These are phyloP conservation scores for Cerceris rybyensis DNA, from an alignment of 2,888 invertebrate species.

Conservation along the genomic window DNA sequence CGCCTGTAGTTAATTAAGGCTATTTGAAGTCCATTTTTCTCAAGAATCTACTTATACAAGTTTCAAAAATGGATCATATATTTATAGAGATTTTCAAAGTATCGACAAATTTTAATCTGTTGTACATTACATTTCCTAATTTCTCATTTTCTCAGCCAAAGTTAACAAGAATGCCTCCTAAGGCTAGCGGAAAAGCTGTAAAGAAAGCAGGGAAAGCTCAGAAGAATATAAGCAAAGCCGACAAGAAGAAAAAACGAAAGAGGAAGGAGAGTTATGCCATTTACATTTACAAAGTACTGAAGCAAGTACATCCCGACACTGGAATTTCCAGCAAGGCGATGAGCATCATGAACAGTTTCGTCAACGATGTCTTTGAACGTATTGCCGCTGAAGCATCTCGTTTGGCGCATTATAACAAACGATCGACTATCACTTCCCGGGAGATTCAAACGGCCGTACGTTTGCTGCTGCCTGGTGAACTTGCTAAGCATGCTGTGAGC, in stretches of 20 bases:
- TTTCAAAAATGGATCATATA: too few relatives aligned
- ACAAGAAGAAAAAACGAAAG: conserved; percentile 84
- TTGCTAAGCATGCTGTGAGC: conserved; percentile 87
- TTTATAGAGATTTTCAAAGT: too few relatives aligned
- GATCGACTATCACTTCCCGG: conserved; percentile 86
- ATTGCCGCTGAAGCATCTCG: conserved; percentile 87
- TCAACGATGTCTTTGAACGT: conserved; percentile 88
- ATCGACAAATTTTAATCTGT: neutral
- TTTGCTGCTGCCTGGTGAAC: conserved; percentile 87
- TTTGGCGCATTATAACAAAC: conserved; percentile 85
- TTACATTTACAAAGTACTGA: conserved; percentile 86
- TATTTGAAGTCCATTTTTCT: too few relatives aligned
- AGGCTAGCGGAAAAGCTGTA: conserved; percentile 76
- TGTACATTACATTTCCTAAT: neutral
- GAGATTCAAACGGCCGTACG: conserved; percentile 88
- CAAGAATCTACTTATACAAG: too few relatives aligned
- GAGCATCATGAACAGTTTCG: conserved; percentile 89
- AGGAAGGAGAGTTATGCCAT: conserved; percentile 84
- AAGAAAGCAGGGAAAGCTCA: conserved; percentile 84
- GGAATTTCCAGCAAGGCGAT: conserved; percentile 88
- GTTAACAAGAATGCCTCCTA: conserved; percentile 65
- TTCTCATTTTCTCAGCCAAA: too few relatives aligned
- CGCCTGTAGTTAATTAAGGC: too few relatives aligned
- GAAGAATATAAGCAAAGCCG: conserved; percentile 83
- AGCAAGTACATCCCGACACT: conserved; percentile 85